These are phyloP conservation scores for Microchirus variegatus DNA, from an alignment of 2,797 vertebrate species.

Conservation along the genomic window DNA sequence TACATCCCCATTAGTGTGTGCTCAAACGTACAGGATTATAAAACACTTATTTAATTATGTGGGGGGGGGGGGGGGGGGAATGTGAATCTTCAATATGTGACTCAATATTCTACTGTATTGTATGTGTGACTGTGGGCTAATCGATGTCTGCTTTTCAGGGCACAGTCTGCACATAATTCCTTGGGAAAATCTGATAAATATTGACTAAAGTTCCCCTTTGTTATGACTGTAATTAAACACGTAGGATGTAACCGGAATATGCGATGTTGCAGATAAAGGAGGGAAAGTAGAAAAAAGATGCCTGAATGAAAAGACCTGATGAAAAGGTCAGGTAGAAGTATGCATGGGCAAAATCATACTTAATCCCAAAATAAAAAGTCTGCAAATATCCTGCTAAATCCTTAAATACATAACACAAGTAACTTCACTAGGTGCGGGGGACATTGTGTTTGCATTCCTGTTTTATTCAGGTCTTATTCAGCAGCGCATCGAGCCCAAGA, in stretches of 20 bases:
- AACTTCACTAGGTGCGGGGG: conserved; percentile 41
- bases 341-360: conserved; percentile 49
- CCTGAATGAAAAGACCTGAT: conserved; percentile 44
- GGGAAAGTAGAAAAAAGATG: conserved; percentile 1
- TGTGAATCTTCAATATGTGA: conserved; percentile 29
- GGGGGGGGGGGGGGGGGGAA: conserved; percentile 14
- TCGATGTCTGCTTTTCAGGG: conserved; percentile 18
- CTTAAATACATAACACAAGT: conserved; percentile 45
- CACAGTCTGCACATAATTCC: conserved; percentile 15
- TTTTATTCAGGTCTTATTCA: conserved; percentile 11
- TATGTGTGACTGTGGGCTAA: conserved; percentile 11
- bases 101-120: conserved; percentile 26
- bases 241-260: conserved; percentile 20
- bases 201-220: conserved; percentile 39
- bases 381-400: conserved; percentile 56
- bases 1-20: conserved; percentile 58
- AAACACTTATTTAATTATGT: conserved; percentile 56
- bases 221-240: conserved; percentile 38
- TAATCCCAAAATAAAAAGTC: conserved; percentile 53
- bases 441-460: conserved; percentile 50
- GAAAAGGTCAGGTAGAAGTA: conserved; percentile 50
- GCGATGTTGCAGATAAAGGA: conserved; percentile 17
- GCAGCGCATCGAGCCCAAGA: conserved; percentile 39
- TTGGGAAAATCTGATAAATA: conserved; percentile 40
- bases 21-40: conserved; percentile 40